phyloP scores from a whole-genome alignment of 2,113 vertebrate species.

The Campylomormyrus tamandua region DNA sequence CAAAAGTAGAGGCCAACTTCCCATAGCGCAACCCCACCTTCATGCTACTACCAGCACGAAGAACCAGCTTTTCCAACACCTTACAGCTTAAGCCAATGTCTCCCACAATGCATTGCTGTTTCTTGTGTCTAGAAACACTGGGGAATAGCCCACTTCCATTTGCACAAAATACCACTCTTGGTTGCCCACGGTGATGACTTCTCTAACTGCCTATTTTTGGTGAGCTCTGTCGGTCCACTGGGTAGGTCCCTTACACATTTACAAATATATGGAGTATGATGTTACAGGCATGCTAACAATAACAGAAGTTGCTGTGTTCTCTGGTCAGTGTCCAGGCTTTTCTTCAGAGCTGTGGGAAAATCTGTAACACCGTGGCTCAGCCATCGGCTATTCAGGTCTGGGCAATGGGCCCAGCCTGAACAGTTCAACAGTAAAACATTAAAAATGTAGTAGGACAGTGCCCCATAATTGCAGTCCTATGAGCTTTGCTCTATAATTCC shows the following conservation, averaged over 20 bases:
- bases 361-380: background rate
- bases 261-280: background rate
- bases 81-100: background rate
- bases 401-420: background rate
- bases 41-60: background rate
- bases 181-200: background rate
- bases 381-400: slow-evolving; percentile 7
- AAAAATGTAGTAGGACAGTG: background rate
- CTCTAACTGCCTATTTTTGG: background rate
- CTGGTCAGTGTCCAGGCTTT: background rate
- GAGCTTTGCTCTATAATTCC: background rate
- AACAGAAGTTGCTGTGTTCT: background rate
- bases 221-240: background rate
- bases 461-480: background rate
- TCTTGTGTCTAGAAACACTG: background rate
- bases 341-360: slow-evolving; percentile 5
- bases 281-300: background rate
- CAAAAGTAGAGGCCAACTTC: background rate
- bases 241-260: background rate
- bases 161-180: background rate
- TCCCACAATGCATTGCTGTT: background rate
- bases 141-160: background rate
- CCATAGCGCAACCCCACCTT: background rate
- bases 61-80: background rate
- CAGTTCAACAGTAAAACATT: background rate